A percentile compares a stretch with the other conserved stretches of the same genome.
Evolutionary conservation across 23 tunicate genomes (phyloP).

Genomic region (Diplosoma virens): DNA sequence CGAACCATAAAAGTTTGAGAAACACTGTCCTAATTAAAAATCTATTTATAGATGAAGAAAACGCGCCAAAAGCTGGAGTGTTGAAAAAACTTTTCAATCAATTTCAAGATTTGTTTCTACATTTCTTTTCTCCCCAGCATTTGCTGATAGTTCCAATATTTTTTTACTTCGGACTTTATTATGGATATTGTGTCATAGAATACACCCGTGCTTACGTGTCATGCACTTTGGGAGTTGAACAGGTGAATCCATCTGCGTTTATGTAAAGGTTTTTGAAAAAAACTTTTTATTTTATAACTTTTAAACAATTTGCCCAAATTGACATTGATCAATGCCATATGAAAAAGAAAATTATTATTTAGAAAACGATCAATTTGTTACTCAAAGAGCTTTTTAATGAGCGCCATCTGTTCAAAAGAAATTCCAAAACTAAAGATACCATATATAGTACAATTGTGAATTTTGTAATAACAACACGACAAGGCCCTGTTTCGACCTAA

Average conservation of each 20-base stretch:
- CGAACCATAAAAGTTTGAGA: too few relatives aligned
- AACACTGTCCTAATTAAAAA: too few relatives aligned
- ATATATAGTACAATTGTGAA: too few relatives aligned
- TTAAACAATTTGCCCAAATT: too few relatives aligned
- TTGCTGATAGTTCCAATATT: slow-evolving; percentile 10
- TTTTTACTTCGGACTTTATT: slow-evolving; percentile 35
- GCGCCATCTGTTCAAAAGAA: too few relatives aligned
- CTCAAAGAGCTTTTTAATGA: too few relatives aligned
- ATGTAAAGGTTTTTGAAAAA: too few relatives aligned
- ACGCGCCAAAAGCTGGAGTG: background rate
- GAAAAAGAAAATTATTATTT: background rate
- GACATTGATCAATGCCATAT: background rate
- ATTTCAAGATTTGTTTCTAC: background rate
- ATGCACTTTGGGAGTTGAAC: slow-evolving; percentile 54
- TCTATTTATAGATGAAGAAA: too few relatives aligned
- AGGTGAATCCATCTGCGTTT: slow-evolving; percentile 3
- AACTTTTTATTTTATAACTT: background rate
- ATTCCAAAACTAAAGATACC: too few relatives aligned
- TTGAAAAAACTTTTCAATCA: background rate
- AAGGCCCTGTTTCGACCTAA: too few relatives aligned
- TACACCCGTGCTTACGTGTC: slow-evolving; percentile 42
- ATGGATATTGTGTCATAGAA: slow-evolving; percentile 23
- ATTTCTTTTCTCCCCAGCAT: background rate
- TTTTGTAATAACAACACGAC: too few relatives aligned
- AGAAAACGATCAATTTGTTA: too few relatives aligned